These are phyloP conservation scores for Pseudochaenichthys georgianus DNA, from an alignment of 2,797 vertebrate species.

Conservation along the genomic window DNA sequence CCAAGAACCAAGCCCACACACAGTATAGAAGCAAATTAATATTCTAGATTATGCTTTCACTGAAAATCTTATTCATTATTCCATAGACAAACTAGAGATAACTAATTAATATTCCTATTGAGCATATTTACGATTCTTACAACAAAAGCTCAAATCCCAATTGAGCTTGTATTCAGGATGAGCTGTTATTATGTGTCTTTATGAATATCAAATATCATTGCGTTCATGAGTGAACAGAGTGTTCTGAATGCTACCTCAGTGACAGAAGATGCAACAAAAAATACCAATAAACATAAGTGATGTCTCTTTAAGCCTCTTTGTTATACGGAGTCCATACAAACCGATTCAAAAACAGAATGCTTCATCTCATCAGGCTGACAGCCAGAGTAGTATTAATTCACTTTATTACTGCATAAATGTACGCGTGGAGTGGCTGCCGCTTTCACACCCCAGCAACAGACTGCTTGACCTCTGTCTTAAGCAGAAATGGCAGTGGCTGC, in stretches of 20 bases:
- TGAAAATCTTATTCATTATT: slow-evolving; percentile 55
- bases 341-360: slow-evolving; percentile 26
- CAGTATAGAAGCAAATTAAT: slow-evolving; percentile 43
- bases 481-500: slow-evolving; percentile 63
- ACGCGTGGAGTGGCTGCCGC: slow-evolving; percentile 36
- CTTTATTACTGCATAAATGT: slow-evolving; percentile 40
- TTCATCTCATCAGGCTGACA: slow-evolving; percentile 40
- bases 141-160: slow-evolving; percentile 55
- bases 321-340: slow-evolving; percentile 39
- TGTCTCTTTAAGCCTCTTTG: slow-evolving; percentile 44
- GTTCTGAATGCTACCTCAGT: slow-evolving; percentile 46
- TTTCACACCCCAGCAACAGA: slow-evolving; percentile 34
- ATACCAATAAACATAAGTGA: slow-evolving; percentile 46
- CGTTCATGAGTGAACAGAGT: slow-evolving; percentile 41
- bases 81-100: slow-evolving; percentile 28
- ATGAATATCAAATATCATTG: slow-evolving; percentile 55
- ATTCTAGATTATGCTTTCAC: slow-evolving; percentile 25
- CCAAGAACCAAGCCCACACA: slow-evolving; percentile 34
- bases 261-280: slow-evolving; percentile 48
- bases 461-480: slow-evolving; percentile 69
- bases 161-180: slow-evolving; percentile 44
- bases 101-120: slow-evolving; percentile 59
- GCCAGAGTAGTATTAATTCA: slow-evolving; percentile 53
- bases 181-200: slow-evolving; percentile 57
- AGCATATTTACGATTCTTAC: slow-evolving; percentile 53